phyloP scores from a whole-genome alignment of 2,113 vertebrate species.

The Enhydra lutris region DNA sequence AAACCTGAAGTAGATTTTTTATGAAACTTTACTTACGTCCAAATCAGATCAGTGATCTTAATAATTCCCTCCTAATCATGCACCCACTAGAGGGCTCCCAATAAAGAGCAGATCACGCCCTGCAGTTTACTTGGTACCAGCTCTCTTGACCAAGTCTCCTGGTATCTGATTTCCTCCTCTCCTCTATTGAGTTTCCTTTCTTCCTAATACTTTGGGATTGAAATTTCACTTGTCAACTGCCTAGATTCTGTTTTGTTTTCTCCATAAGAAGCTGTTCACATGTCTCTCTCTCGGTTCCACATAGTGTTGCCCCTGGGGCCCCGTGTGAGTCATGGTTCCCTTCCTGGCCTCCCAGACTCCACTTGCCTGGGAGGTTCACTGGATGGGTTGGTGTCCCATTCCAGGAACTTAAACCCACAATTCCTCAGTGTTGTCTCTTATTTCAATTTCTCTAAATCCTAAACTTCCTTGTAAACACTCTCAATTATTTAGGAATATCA shows the following conservation, averaged over 20 bases:
- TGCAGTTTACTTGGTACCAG: background rate
- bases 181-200: background rate
- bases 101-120: background rate
- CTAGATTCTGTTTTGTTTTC: background rate
- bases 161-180: background rate
- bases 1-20: conserved; percentile 11
- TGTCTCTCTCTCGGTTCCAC: background rate
- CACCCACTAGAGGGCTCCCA: background rate
- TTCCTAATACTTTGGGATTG: background rate
- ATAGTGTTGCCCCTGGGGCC: background rate
- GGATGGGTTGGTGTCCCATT: background rate
- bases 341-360: background rate
- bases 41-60: background rate
- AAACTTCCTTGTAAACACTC: background rate
- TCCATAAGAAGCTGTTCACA: background rate
- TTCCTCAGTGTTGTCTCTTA: background rate
- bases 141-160: background rate
- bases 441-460: background rate
- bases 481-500: background rate
- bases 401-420: background rate
- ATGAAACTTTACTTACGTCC: background rate
- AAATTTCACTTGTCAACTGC: background rate
- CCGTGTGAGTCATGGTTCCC: background rate
- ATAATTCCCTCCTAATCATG: background rate
- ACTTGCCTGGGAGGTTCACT: background rate